phyloP scores from a whole-genome alignment of 2,888 invertebrate genomes.

The Drosophila cracens region DNA sequence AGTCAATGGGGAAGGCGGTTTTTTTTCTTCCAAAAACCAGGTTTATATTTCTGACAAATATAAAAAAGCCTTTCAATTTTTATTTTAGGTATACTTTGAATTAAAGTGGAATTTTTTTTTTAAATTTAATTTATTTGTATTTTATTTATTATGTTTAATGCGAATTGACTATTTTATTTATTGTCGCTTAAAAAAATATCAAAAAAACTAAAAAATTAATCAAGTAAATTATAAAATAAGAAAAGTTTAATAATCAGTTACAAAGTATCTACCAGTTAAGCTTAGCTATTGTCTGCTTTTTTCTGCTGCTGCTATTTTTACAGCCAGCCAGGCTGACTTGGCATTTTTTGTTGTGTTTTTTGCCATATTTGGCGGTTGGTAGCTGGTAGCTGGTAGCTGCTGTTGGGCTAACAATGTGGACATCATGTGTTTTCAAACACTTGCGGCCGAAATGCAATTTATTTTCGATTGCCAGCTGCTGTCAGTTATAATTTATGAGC shows the following conservation, averaged over 20 bases:
- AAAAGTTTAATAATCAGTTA: background rate
- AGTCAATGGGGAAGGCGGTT: too few species aligned
- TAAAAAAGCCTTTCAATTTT: background rate
- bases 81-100: too few species aligned
- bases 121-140: background rate
- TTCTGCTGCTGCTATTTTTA: conserved; percentile 41
- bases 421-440: conserved; percentile 62
- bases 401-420: conserved; percentile 48
- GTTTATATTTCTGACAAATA: too few species aligned
- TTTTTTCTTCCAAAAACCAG: too few species aligned
- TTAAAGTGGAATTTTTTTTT: too few species aligned
- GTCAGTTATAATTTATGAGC: conserved; percentile 71
- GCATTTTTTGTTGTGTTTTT: conserved; percentile 1
- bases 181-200: background rate
- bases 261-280: conserved; percentile 2
- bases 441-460: conserved; percentile 67
- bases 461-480: conserved; percentile 71
- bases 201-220: background rate
- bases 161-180: background rate
- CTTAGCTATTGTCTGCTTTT: conserved; percentile 8
- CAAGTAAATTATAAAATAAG: background rate
- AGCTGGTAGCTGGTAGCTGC: conserved; percentile 32
- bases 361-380: conserved; percentile 13
- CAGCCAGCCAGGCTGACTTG: conserved; percentile 34
- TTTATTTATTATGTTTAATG: background rate